These are phyloP conservation scores for Trachops cirrhosus DNA, from an alignment of 2,797 vertebrate species.

Conservation along the genomic window DNA sequence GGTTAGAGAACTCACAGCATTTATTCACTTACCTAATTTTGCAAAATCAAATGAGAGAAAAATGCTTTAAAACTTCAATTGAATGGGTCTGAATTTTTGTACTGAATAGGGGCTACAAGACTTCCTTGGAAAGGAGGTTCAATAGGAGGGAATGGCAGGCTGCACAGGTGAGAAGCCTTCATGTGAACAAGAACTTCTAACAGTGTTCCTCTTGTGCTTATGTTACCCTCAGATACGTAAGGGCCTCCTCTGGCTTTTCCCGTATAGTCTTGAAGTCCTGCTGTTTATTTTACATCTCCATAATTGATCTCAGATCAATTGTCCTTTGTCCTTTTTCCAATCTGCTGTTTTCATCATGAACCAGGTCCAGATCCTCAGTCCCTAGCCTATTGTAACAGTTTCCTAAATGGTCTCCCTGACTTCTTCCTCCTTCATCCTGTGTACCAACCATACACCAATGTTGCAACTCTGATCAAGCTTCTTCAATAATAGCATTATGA, in stretches of 20 bases:
- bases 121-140: conserved; percentile 38
- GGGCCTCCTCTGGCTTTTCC: not conserved
- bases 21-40: not conserved
- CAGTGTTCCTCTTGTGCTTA: not conserved
- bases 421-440: conserved; percentile 1
- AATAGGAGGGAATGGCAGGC: not conserved
- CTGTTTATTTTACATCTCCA: not conserved
- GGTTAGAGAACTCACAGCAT: not conserved
- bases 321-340: conserved; percentile 9
- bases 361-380: not conserved
- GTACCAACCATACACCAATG: not conserved
- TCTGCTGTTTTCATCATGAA: not conserved
- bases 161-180: not conserved
- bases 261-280: not conserved
- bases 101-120: not conserved
- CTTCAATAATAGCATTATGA: conserved; percentile 23
- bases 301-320: not conserved
- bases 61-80: conserved; percentile 4
- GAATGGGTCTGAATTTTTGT: conserved; percentile 15
- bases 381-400: not conserved
- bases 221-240: not conserved
- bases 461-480: not conserved
- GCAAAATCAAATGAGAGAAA: not conserved
- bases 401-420: not conserved
- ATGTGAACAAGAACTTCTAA: not conserved